These are phyloP conservation scores for Tapirus terrestris DNA, from an alignment of 2,113 vertebrate genomes.

Conservation along the genomic window DNA sequence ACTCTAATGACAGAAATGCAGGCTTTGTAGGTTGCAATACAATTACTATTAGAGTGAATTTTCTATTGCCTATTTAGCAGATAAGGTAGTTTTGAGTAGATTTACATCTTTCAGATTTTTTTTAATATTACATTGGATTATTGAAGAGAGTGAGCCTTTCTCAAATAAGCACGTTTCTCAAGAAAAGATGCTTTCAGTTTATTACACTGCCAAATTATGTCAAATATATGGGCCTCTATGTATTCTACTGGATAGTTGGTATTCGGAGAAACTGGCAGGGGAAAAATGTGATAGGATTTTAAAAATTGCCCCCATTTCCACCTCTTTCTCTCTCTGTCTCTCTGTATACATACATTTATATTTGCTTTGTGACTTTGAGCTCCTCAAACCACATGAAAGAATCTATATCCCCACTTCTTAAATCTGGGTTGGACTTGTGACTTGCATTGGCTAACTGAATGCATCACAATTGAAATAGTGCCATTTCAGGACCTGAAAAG, in stretches of 20 bases:
- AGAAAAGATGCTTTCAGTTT: background rate
- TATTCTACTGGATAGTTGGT: background rate
- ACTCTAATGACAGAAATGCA: constrained; percentile 57
- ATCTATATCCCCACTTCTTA: background rate
- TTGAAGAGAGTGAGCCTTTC: constrained; percentile 1
- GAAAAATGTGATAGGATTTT: background rate
- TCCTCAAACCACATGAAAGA: no score
- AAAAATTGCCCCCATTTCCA: background rate
- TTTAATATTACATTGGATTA: background rate
- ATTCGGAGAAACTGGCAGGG: background rate
- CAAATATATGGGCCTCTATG: background rate
- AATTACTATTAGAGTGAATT: constrained; percentile 47
- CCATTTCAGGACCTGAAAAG: background rate
- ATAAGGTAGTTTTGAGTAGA: constrained; percentile 20
- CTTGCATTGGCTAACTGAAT: background rate
- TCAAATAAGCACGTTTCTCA: background rate
- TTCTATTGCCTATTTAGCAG: constrained; percentile 27
- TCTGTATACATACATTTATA: background rate
- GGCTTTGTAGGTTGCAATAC: background rate
- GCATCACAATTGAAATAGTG: background rate
- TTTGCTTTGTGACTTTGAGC: background rate
- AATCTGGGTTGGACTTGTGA: background rate
- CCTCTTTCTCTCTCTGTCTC: background rate
- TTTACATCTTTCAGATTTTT: background rate
- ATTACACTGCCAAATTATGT: background rate